Percentiles rank a stretch among this genome's conserved stretches.
phyloP scores from a whole-genome alignment of 2,113 vertebrate genomes.

The Apistogramma diplotaenia region DNA sequence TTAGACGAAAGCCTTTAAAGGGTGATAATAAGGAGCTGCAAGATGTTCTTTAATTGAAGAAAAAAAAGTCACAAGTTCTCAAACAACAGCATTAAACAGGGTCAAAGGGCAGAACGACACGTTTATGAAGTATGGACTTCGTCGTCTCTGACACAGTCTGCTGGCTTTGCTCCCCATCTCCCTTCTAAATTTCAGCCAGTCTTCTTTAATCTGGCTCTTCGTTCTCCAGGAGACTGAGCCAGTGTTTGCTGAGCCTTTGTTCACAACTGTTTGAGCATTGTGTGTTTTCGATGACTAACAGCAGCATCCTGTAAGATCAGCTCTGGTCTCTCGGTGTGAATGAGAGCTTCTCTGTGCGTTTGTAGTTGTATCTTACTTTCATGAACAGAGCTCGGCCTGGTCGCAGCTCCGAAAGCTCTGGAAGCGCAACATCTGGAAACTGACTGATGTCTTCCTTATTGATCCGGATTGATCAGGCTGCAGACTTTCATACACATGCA shows the following conservation, averaged over 20 bases:
- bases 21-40: neutral
- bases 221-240: neutral
- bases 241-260: neutral
- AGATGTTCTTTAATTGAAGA: neutral
- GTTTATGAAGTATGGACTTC: neutral
- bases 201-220: constrained; percentile 3
- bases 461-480: neutral
- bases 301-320: constrained; percentile 5
- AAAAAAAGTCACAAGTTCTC: neutral
- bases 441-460: neutral
- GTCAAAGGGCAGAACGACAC: neutral
- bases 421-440: neutral
- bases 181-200: neutral
- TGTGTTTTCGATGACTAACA: constrained; percentile 27
- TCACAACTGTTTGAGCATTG: neutral
- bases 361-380: neutral
- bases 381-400: neutral
- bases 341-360: neutral
- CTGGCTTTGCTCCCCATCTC: neutral
- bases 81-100: neutral
- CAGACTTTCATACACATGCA: no score
- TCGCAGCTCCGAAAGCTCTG: neutral
- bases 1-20: neutral
- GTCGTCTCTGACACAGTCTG: neutral
- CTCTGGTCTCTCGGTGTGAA: neutral